Conservation (phyloP, 2,888 invertebrate genomes). For the Drosophila ezoana region DNA sequence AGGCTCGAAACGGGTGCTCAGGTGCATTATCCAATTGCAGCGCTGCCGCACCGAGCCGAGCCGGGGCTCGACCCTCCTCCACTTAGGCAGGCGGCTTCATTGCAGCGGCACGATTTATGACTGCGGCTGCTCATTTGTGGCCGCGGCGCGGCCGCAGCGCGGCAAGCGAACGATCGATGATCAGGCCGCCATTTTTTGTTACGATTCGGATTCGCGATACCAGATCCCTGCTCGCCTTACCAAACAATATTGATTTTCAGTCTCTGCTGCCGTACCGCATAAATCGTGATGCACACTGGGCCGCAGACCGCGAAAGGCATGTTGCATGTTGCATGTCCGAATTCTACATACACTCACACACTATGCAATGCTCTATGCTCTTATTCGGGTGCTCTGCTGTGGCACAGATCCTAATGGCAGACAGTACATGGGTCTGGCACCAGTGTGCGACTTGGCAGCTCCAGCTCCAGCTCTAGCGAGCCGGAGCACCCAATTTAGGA, state of each 20-base stretch:
- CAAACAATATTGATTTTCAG: slow-evolving; percentile 76
- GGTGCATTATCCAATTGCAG: slow-evolving; percentile 79
- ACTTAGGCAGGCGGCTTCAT: slow-evolving; percentile 70
- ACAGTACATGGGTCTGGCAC: slow-evolving; percentile 34
- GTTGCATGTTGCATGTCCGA: no score
- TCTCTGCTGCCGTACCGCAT: slow-evolving; percentile 53
- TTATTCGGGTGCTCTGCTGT: background rate
- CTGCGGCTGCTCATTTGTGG: slow-evolving; percentile 63
- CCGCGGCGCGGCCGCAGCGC: slow-evolving; percentile 19
- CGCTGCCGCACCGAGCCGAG: slow-evolving; percentile 56
- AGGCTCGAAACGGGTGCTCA: slow-evolving; percentile 70
- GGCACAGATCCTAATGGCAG: slow-evolving; percentile 41
- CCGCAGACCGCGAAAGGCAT: slow-evolving; percentile 2
- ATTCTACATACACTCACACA: background rate
- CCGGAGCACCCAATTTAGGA: slow-evolving; percentile 79
- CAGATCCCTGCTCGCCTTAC: slow-evolving; percentile 67
- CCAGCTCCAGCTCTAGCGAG: slow-evolving; percentile 36
- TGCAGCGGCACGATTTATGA: slow-evolving; percentile 75
- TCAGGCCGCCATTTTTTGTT: slow-evolving; percentile 70
- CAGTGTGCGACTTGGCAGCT: slow-evolving; percentile 45
- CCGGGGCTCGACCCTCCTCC: slow-evolving; percentile 65
- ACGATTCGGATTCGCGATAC: slow-evolving; percentile 69
- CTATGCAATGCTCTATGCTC: no score
- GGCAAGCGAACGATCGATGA: slow-evolving; percentile 68
- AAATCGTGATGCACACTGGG: slow-evolving; percentile 69